phyloP scores from a whole-genome alignment of 2,113 vertebrate species.

The Abramis brama region DNA sequence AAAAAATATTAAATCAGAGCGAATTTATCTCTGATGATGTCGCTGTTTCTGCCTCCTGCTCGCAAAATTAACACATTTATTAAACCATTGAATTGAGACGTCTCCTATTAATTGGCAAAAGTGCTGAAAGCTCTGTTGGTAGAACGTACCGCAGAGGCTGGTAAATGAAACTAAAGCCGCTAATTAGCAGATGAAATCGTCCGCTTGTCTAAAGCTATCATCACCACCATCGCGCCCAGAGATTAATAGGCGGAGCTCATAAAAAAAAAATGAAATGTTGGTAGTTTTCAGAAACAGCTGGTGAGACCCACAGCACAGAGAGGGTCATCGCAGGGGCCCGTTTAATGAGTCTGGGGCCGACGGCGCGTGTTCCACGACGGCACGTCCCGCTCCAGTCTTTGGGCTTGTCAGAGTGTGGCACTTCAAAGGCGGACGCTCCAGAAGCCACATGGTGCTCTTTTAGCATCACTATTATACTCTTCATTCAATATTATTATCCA shows the following conservation, averaged over 20 bases:
- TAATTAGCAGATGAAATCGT: constrained; percentile 70
- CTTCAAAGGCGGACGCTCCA: constrained; percentile 56
- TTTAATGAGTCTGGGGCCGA: neutral
- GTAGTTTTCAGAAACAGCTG: constrained; percentile 11
- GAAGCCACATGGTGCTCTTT: constrained; percentile 20
- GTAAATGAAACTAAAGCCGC: constrained; percentile 66
- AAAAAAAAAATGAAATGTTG: constrained; percentile 1
- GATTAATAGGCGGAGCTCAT: constrained; percentile 43
- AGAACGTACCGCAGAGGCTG: constrained; percentile 52
- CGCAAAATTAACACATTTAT: constrained; percentile 77
- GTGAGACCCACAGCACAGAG: neutral
- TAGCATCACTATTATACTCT: neutral
- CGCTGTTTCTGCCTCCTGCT: constrained; percentile 71
- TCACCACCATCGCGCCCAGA: constrained; percentile 29
- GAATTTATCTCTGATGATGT: constrained; percentile 71
- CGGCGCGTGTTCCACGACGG: neutral
- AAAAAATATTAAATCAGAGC: constrained; percentile 69
- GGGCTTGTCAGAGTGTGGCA: constrained; percentile 54
- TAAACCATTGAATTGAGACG: constrained; percentile 75
- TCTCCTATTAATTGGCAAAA: constrained; percentile 68
- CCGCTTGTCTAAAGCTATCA: constrained; percentile 55
- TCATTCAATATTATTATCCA: no score
- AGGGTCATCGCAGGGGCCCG: constrained; percentile 10
- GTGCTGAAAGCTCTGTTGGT: constrained; percentile 61
- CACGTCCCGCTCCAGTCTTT: constrained; percentile 42